Base-by-base conservation (phyloP, 2,888 invertebrate genomes). In the Gryllus longicercus region DNA sequence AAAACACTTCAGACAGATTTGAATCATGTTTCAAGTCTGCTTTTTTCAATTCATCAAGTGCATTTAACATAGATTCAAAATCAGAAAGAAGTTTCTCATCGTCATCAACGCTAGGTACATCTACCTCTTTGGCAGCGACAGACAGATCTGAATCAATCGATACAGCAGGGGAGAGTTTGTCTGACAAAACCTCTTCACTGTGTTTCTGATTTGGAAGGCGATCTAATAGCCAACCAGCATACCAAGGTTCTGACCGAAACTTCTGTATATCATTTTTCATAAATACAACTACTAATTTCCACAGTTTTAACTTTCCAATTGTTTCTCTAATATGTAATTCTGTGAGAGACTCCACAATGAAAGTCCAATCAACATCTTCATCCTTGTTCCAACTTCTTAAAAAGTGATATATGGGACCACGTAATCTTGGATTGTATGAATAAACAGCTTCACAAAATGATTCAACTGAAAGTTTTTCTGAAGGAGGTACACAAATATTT, bases 1-100 rank as follows among this genome's bases (percentile, higher is more conserved):
- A 63, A 18, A n/a, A 18, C 63, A 63, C n/a, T 63, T 14, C 14
- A 63, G 16, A 18, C 5, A 16, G 63, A 14, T 63, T 14, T 63
- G 14, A 18, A n/a, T 63, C n/a, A 18, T 8, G 63, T 14, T 18
- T 63, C 63, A 18, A 63, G 12, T 63, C 63, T 63, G 14, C n/a
- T 63, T 63, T 18, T 63, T 14, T 63, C 11, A 63, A 16, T 63
- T 63, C 63, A 8, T 63, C 63, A 18, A 63, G 14, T 18, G 5
- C n/a, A 63, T 63, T 63, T 63, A 63, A 63, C 63, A 63, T 63
- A 18, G 63, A 63, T 63, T 63, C 63, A 63, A 63, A 63, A 63
- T 63, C 63, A 18, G 63, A 63, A 63, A 63, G 14, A 14, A 63
- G n/a, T 8, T 63, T 63, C 63, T 63, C 63, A 63, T 63, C 63